Evolutionary conservation across 2,888 invertebrate species (phyloP).

Genomic region (Eupithecia dodoneata): DNA sequence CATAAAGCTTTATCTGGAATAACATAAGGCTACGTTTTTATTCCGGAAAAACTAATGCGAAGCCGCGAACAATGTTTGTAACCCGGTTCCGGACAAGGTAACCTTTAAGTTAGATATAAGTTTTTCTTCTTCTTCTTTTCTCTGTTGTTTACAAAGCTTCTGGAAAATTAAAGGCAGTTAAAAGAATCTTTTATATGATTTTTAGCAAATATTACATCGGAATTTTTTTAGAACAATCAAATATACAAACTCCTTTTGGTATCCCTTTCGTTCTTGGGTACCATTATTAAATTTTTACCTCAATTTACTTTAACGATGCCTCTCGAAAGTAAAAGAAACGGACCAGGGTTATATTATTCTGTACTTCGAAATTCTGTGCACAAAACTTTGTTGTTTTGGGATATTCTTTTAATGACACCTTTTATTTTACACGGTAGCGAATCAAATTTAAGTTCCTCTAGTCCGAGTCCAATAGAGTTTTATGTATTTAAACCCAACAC

Average conservation of each 20-base stretch:
- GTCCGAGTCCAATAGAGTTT: neutral
- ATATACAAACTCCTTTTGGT: constrained; percentile 35
- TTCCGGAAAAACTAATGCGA: no score
- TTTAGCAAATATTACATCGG: neutral
- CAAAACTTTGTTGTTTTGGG: neutral
- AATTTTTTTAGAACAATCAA: neutral
- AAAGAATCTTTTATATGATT: neutral
- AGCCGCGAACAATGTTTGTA: neutral
- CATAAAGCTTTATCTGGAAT: neutral
- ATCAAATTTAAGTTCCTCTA: neutral
- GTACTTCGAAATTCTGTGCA: neutral
- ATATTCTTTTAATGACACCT: neutral
- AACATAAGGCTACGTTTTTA: no score
- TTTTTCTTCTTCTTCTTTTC: neutral
- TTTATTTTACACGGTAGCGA: neutral
- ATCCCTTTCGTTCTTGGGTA: constrained; percentile 51
- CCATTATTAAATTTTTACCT: constrained; percentile 68
- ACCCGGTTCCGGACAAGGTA: no score
- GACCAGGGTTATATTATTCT: neutral
- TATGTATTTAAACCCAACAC: neutral
- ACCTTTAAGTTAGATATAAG: no score
- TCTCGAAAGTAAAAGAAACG: constrained; percentile 54
- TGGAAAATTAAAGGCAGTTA: neutral
- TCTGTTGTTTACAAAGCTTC: neutral
- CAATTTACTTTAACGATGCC: constrained; percentile 74